A percentile compares a stretch with the other conserved stretches of the same genome.
phyloP scores from a whole-genome alignment of 2,888 invertebrate genomes.

The Tetramorium bicarinatum region DNA sequence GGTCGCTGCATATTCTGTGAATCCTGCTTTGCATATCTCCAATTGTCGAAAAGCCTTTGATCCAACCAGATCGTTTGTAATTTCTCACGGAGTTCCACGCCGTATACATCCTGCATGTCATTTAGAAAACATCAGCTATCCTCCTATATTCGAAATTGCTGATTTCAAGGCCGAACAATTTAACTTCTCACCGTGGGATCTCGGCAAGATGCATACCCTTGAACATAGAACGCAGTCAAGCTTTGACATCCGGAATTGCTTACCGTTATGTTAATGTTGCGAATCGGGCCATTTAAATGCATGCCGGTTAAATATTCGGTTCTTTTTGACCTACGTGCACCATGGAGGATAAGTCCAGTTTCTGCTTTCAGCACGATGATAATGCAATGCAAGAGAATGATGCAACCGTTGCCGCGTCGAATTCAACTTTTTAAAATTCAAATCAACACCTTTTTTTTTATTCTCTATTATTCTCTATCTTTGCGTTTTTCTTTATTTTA shows the following conservation, averaged over 20 bases:
- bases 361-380: constrained; percentile 53
- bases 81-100: constrained; percentile 67
- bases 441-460: neutral
- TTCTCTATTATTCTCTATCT: neutral
- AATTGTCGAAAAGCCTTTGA: constrained; percentile 44
- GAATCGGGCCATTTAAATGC: constrained; percentile 69
- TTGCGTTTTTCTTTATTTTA: neutral
- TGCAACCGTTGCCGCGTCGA: neutral
- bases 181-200: constrained; percentile 70
- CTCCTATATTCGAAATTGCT: constrained; percentile 43
- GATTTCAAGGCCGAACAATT: constrained; percentile 44
- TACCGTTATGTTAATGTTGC: constrained; percentile 74
- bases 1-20: constrained; percentile 11
- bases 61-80: constrained; percentile 33
- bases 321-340: constrained; percentile 38
- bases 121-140: constrained; percentile 39
- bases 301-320: constrained; percentile 57
- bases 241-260: constrained; percentile 61
- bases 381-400: constrained; percentile 32
- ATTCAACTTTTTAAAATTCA: neutral
- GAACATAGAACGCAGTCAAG: constrained; percentile 24
- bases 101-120: constrained; percentile 40
- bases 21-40: constrained; percentile 45
- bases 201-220: constrained; percentile 58
- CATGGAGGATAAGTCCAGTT: constrained; percentile 54